Base-by-base conservation (phyloP, 2,888 invertebrate genomes). In the Eugnorisma glareosa region DNA sequence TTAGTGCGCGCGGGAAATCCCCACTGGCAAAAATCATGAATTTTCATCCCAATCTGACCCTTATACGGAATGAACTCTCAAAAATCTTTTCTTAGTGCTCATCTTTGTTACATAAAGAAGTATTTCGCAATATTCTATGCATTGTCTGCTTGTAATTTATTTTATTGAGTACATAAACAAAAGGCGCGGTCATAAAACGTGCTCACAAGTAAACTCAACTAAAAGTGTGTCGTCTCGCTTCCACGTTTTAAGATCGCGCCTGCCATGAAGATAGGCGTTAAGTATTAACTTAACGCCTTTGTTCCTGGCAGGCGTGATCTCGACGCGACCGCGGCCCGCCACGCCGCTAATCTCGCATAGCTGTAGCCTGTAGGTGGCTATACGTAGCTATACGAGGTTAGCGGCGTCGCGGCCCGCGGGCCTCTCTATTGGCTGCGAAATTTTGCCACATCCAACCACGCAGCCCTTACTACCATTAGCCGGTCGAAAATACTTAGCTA, bases 341-440 rank as follows among this genome's bases (percentile, higher is more conserved):
- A 11, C 11, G 45, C 18, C n/a, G n/a, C 51, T 54, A 2, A 57
- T 28, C 54, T 57, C n/a, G 54, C 13, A 28, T 57, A 57, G 54
- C 54, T 57, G 28, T 57, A 57, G 48, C 24, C 13, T n/a, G n/a
- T n/a, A 15, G 0, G 2, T 68, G 15, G 21, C n/a, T 37, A n/a
- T 54, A 28, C n/a, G 37, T 64, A n/a, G 43, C 43, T 43, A 43
- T 18, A 43, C 18, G 35, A n/a, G n/a, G 31, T 31, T 11, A 43
- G 18, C 31, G 31, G 15, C 6, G 10, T 11, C 31, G 21, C 66
- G 21, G 24, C n/a, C 24, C 13, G 21, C 18, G 18, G 18, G 43
- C 31, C 18, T 24, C 18, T 24, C 43, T 71, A 71, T 69, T 71
- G 71, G 71, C 43, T 71, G n/a, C 69, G 8, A n/a, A 35, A 70